phyloP scores from a whole-genome alignment of 2,888 invertebrate genomes.

The Listrodromus nycthemerus region DNA sequence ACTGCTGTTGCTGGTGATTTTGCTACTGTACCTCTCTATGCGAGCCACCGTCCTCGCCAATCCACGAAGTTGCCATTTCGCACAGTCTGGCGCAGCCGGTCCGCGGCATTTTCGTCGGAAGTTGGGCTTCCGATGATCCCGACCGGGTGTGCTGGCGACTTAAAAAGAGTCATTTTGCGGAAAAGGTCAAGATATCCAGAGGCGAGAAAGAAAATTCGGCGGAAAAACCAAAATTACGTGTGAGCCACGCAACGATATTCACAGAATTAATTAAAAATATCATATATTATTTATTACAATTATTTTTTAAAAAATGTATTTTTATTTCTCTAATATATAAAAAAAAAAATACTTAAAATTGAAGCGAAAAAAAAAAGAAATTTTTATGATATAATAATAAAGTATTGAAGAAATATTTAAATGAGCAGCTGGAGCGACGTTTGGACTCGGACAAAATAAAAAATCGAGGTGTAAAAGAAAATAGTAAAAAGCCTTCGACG shows the following conservation, averaged over 20 bases:
- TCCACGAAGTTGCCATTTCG: slow-evolving; percentile 55
- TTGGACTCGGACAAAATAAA: too few species aligned
- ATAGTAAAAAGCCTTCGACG: neutral
- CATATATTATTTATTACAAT: too few species aligned
- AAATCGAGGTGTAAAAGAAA: too few species aligned
- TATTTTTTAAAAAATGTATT: too few species aligned
- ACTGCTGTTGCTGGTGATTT: slow-evolving; percentile 52
- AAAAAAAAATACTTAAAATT: too few species aligned
- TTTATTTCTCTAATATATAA: too few species aligned
- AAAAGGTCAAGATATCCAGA: slow-evolving; percentile 1
- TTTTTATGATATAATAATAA: neutral
- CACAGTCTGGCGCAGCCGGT: slow-evolving; percentile 68
- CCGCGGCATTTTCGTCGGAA: slow-evolving; percentile 50
- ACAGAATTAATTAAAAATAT: too few species aligned
- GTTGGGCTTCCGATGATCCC: slow-evolving; percentile 21
- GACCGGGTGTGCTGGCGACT: slow-evolving; percentile 34
- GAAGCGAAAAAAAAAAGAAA: neutral
- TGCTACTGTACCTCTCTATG: slow-evolving; percentile 9
- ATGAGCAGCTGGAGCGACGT: too few species aligned
- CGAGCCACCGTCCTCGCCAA: slow-evolving; percentile 18
- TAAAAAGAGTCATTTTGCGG: slow-evolving; percentile 64
- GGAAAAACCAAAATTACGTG: neutral
- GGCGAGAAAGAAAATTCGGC: neutral
- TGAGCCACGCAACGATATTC: too few species aligned
- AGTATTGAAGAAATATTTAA: too few species aligned